phyloP scores from a whole-genome alignment of 2,797 vertebrate genomes.

The Naso thynnoides region DNA sequence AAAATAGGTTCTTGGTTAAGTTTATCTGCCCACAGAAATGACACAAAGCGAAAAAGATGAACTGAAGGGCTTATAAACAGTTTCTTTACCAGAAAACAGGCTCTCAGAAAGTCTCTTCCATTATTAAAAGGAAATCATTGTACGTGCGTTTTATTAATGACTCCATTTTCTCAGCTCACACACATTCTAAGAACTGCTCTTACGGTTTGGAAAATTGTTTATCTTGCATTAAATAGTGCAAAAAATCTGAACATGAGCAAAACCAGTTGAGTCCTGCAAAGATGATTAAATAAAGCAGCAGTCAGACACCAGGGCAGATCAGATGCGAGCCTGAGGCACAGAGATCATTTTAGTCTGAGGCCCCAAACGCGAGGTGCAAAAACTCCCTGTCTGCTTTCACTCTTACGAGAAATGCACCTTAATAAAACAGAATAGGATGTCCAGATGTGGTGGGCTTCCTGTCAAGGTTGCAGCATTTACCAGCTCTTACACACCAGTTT shows the following conservation, averaged over 20 bases:
- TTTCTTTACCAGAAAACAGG: no score
- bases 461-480: conserved; percentile 9
- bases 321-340: not conserved
- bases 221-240: not conserved
- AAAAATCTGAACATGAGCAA: not conserved
- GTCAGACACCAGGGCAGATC: not conserved
- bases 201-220: not conserved
- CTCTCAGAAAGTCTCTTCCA: not conserved
- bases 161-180: no score
- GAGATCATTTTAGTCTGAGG: not conserved
- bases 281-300: not conserved
- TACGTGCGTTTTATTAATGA: no score
- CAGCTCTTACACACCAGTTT: conserved; percentile 14
- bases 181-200: not conserved
- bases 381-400: conserved; percentile 8
- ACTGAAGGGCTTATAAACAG: not conserved
- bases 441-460: conserved; percentile 35
- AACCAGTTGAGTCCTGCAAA: not conserved
- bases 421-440: not conserved
- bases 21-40: not conserved
- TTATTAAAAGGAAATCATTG: not conserved
- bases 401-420: not conserved
- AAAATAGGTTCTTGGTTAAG: conserved; percentile 13
- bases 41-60: not conserved
- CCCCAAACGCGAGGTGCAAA: not conserved